Conservation (phyloP, 2,113 vertebrate genomes). For the Myocastor coypus region DNA sequence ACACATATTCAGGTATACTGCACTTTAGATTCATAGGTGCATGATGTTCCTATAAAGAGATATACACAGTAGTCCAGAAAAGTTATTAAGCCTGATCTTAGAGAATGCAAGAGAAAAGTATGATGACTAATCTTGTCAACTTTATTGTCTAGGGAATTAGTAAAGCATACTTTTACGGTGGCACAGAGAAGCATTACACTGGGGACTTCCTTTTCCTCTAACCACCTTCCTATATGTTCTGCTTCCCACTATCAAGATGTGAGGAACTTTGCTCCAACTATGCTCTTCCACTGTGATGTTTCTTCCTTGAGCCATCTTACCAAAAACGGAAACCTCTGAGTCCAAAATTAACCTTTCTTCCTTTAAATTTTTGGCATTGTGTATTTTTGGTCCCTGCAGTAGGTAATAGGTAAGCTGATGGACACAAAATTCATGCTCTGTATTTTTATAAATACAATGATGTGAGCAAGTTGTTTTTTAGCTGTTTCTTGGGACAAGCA, state of each 20-base stretch:
- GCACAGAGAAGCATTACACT: not conserved
- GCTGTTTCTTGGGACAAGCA: not conserved
- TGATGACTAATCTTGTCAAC: not conserved
- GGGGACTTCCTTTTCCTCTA: not conserved
- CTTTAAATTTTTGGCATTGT: not conserved
- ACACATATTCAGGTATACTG: not conserved
- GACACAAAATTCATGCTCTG: not conserved
- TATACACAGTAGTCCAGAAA: not conserved
- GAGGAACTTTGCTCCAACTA: not conserved
- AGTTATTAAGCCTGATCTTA: not conserved
- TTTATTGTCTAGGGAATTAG: not conserved
- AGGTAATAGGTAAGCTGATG: not conserved
- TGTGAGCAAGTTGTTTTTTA: slow-evolving; percentile 1
- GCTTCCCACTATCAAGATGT: not conserved
- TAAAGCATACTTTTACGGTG: not conserved
- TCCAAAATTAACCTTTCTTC: not conserved
- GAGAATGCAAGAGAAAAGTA: slow-evolving; percentile 5
- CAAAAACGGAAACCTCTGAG: not conserved
- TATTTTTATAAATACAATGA: not conserved
- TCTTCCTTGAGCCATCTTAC: not conserved
- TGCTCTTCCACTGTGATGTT: not conserved
- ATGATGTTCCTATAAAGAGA: not conserved
- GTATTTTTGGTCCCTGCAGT: not conserved
- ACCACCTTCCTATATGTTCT: not conserved
- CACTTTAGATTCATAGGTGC: not conserved